A percentile compares a stretch with the other conserved stretches of the same genome.
These are phyloP conservation scores for Notodonta dromedarius DNA, from an alignment of 2,888 invertebrate species.

Conservation along the genomic window DNA sequence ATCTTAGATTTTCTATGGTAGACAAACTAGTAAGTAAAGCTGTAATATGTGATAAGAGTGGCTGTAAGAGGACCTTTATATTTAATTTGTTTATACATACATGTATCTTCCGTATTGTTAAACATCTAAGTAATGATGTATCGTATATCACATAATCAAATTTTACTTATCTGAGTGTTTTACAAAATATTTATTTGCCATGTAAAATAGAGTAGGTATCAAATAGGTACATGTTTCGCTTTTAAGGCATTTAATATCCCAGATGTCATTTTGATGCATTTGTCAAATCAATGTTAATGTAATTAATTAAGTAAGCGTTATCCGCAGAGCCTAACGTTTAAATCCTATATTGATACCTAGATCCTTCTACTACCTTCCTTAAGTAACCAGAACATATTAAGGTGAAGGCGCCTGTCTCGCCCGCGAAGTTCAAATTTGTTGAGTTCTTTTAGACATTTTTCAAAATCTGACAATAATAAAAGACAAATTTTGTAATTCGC, in stretches of 20 bases:
- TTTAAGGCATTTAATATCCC: slow-evolving; percentile 59
- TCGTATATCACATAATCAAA: slow-evolving; percentile 45
- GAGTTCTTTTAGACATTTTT: too few relatives aligned
- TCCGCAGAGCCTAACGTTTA: slow-evolving; percentile 63
- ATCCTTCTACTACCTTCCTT: slow-evolving; percentile 45
- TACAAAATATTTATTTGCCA: slow-evolving; percentile 53
- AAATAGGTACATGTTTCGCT: slow-evolving; percentile 70
- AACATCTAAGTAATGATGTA: slow-evolving; percentile 27
- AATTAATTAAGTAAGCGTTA: slow-evolving; percentile 58
- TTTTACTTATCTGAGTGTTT: slow-evolving; percentile 36
- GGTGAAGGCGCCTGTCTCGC: too few relatives aligned
- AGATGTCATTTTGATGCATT: slow-evolving; percentile 68
- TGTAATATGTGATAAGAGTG: slow-evolving; percentile 83
- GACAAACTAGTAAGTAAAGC: slow-evolving; percentile 73
- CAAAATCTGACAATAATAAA: too few relatives aligned
- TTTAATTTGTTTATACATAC: slow-evolving; percentile 61
- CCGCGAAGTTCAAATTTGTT: too few relatives aligned
- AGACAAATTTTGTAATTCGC: too few relatives aligned
- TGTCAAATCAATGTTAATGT: slow-evolving; percentile 62
- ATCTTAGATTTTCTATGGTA: slow-evolving; percentile 83
- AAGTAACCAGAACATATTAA: slow-evolving; percentile 34
- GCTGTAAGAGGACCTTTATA: slow-evolving; percentile 73
- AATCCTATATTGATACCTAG: slow-evolving; percentile 77
- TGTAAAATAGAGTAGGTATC: slow-evolving; percentile 67
- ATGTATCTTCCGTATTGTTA: slow-evolving; percentile 61